Base-by-base conservation (phyloP, 2,888 invertebrate species). In the Platypus cylindrus region DNA sequence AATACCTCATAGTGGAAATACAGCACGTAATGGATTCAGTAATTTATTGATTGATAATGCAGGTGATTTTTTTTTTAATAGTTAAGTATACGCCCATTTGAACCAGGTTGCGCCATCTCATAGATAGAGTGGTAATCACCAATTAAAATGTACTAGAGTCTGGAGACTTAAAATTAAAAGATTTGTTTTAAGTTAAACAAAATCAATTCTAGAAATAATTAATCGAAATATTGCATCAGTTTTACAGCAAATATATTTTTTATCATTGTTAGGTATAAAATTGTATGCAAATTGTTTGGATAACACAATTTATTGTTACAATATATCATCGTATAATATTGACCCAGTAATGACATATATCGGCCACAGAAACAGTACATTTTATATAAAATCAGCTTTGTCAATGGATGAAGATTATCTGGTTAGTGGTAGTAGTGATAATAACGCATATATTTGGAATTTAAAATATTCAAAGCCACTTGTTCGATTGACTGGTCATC, bases 201-300 rank as follows among this genome's bases (percentile, higher is more conserved):
- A n/a, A n/a, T n/a, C n/a, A n/a, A n/a, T n/a, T n/a, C n/a, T n/a
- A n/a, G n/a, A n/a, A n/a, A n/a, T n/a, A n/a, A n/a, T n/a, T n/a
- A n/a, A n/a, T n/a, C n/a, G n/a, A n/a, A n/a, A n/a, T n/a, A n/a
- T n/a, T n/a, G n/a, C n/a, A n/a, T n/a, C n/a, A n/a, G n/a, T n/a
- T n/a, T n/a, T n/a, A n/a, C n/a, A n/a, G n/a, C n/a, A n/a, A n/a
- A n/a, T n/a, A n/a, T n/a, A n/a, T n/a, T n/a, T n/a, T n/a, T n/a
- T n/a, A n/a, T 18, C 4, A 27, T 14, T 27, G 31, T 28, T 73
- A 2, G 64, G 75, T 16, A 64, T 74, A 20, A 70, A 71, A 15
- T 60, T 91, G 3, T 91, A 82, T 62, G 90, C 85, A 5, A 87
- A 78, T 59, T 89, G 89, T 59, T 79, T 86, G 70, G 87, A 90